These are phyloP conservation scores for Neoniphon sammara DNA, from an alignment of 2,797 vertebrate species.

Conservation along the genomic window DNA sequence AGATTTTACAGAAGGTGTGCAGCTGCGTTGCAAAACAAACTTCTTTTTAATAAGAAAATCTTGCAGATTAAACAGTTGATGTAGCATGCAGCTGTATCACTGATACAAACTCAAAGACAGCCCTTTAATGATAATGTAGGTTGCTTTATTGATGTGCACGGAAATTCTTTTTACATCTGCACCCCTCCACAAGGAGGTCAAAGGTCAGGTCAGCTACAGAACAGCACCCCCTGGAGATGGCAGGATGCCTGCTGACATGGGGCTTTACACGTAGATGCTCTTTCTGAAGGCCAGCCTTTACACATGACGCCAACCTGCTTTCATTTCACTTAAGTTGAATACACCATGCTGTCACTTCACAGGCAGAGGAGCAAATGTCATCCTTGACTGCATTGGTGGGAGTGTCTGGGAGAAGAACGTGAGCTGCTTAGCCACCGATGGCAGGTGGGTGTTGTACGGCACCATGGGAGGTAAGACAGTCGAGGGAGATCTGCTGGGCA, in stretches of 20 bases:
- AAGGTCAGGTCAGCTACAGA: too few species aligned
- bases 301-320: not conserved
- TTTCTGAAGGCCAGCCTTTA: too few species aligned
- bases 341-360: conserved; percentile 19
- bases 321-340: not conserved
- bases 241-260: too few species aligned
- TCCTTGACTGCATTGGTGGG: conserved; percentile 88
- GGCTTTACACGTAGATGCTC: too few species aligned
- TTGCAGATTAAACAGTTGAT: too few species aligned
- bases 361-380: conserved; percentile 87
- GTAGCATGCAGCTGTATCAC: too few species aligned
- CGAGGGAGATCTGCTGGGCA: conserved; percentile 84
- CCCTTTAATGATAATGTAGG: not conserved
- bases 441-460: conserved; percentile 89
- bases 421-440: conserved; percentile 83
- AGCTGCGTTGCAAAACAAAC: too few species aligned
- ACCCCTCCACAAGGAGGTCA: too few species aligned
- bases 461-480: conserved; percentile 83
- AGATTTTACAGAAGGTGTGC: conserved; percentile 80
- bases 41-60: too few species aligned
- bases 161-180: not conserved
- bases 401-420: conserved; percentile 88
- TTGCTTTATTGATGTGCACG: not conserved
- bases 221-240: too few species aligned
- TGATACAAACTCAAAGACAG: too few species aligned